Conservation (phyloP, 1,140 invertebrate genomes). For the Subanguina moxae region DNA sequence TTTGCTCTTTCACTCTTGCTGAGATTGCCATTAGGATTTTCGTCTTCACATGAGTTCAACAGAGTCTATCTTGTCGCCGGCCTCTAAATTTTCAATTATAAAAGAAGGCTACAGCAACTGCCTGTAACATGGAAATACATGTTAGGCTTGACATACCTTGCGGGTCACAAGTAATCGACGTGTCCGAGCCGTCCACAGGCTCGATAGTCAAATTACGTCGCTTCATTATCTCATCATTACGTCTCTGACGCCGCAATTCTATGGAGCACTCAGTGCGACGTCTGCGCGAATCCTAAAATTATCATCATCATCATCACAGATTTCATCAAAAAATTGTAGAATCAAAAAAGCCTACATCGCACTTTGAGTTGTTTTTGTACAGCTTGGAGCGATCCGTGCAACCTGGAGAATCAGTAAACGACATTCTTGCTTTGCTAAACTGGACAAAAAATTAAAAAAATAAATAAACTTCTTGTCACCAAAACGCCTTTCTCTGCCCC, state of each 20-base stretch:
- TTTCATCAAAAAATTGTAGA: not conserved
- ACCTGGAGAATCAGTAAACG: no score
- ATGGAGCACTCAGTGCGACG: conserved; percentile 88
- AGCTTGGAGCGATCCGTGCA: conserved; percentile 17
- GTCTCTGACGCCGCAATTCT: conserved; percentile 88
- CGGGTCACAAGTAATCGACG: not conserved
- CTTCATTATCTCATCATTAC: conserved; percentile 88
- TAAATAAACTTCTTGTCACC: no score
- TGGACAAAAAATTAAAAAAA: no score
- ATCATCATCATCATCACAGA: not conserved
- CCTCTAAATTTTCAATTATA: no score
- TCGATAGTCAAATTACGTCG: conserved; percentile 75
- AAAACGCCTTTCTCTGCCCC: no score
- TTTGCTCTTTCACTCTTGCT: no score
- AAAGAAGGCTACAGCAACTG: no score
- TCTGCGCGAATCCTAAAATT: conserved; percentile 77
- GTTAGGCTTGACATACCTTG: no score
- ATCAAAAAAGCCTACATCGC: conserved; percentile 17
- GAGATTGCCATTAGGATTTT: no score
- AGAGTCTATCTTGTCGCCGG: no score
- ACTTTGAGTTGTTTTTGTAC: conserved; percentile 32
- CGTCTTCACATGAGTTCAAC: conserved; percentile 4
- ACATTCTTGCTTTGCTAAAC: no score
- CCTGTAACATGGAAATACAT: not conserved
- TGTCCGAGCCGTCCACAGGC: conserved; percentile 61